Evolutionary conservation across 2,888 invertebrate genomes (phyloP).

Genomic region (Tuta absoluta): DNA sequence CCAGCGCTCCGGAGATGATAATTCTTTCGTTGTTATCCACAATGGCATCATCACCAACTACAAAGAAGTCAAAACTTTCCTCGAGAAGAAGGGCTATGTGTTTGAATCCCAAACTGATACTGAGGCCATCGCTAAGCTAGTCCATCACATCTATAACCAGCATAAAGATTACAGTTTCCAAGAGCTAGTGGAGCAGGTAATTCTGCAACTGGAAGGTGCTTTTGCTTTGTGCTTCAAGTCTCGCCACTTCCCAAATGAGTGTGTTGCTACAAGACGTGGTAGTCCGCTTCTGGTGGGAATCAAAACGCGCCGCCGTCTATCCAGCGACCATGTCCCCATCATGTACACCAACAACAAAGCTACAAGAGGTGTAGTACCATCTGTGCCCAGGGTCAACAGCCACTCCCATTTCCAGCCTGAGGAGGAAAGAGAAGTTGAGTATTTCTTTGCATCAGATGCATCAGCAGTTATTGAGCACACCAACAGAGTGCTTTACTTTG

Average conservation of each 20-base stretch:
- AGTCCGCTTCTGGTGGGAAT: constrained; percentile 98
- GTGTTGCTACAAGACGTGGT: constrained; percentile 97
- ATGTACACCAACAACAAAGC: constrained; percentile 86
- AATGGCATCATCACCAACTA: constrained; percentile 99
- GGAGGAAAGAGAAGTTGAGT: constrained; percentile 96
- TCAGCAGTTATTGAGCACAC: constrained; percentile 99
- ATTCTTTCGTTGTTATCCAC: constrained; percentile 95
- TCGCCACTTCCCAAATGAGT: constrained; percentile 96
- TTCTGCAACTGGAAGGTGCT: constrained; percentile 99
- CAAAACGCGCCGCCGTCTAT: constrained; percentile 95
- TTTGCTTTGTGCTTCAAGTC: constrained; percentile 99
- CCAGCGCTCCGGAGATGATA: constrained; percentile 92
- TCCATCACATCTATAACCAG: constrained; percentile 94
- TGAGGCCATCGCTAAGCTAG: constrained; percentile 98
- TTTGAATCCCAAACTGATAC: constrained; percentile 99
- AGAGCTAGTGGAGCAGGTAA: constrained; percentile 97
- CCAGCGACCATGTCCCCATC: constrained; percentile 99
- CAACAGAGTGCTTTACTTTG: constrained; percentile 98
- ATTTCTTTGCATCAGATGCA: constrained; percentile 99
- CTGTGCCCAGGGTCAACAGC: constrained; percentile 90
- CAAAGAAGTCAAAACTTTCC: constrained; percentile 96
- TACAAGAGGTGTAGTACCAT: constrained; percentile 81
- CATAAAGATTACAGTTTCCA: constrained; percentile 96
- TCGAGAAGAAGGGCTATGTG: constrained; percentile 92
- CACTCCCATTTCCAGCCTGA: constrained; percentile 96